Base-by-base conservation (phyloP, 2,113 vertebrate genomes). In the Perca schrenkii region DNA sequence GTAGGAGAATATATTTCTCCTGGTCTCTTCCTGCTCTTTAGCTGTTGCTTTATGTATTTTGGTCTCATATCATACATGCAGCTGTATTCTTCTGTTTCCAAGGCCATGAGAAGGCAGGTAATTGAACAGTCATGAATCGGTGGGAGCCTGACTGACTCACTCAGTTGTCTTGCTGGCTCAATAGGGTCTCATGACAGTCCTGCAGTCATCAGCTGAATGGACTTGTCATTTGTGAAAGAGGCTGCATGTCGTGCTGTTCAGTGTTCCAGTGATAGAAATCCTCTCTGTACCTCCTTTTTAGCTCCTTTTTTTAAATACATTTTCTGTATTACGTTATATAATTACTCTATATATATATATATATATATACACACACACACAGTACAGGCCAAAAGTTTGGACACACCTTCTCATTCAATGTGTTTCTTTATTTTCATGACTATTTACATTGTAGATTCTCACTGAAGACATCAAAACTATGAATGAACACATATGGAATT, bases 111-210 rank as follows among this genome's bases (percentile, higher is more conserved):
- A 72, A 78, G 54, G 70, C 67, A 82, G 83, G 79, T 87, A 86
- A 80, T 78, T 86, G 77, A 82, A 65, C 13, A 77, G 79, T 74
- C 77, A 66, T 0, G 16, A 73, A 43, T 43, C 43, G 71, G 15
- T 49, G 43, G 50, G 77, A 85, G 69, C 12, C 63, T 52, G 72
- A 74, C 62, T 88, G 82, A 86, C 65, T 89, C 82, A 89, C 63
- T 70, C 52, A 40, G 47, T 65, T 72, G n/a, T 79, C 73, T 21
- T 83, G 73, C 71, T 80, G 82, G 77, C 79, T 90, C 77, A 74
- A n/a, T 36, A 36, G 56, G 56, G 54, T 74, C 84, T 75, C 80
- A 74, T 87, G 84, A 84, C 67, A 54, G 50, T 8, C 50, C 67
- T 36, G 66, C 67, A 54, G 69, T 88, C 80, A 84, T 77, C 77